Evolutionary conservation across 2,888 invertebrate species (phyloP), one percentile per base, ranked within the genome.

Genomic region (Caenorhabditis uteleia): DNA sequence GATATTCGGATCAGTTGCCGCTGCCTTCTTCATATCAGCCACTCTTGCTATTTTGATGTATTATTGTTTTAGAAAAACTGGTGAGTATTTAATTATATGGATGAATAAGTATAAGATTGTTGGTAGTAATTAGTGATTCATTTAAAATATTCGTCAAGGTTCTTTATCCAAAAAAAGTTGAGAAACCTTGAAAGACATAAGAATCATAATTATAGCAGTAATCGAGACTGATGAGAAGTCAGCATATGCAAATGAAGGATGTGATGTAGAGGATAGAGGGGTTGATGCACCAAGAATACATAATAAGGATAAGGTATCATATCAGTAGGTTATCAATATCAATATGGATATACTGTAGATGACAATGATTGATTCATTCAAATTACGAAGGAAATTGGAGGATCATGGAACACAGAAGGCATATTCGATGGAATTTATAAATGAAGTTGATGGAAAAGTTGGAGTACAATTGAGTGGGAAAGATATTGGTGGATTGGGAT

Each of bases 1-100:
- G 20, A 79, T 82, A 18, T 80, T 81, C 44, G 82, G 78, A 16
- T 77, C 76, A 5, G 78, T 80, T 21, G 66, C 71, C 12, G 82
- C 77, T 14, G 73, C 80, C 7, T 66, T 82, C 25, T 33, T 78
- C 23, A 69, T 82, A 25, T 75, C 74, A 20, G 67, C 69, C 7
- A 70, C 59, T 12, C 61, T 77, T 21, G 73, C 66, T 16, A 42
- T 75, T 10, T 56, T 74, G 3, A 44, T 82, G 7, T 78, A 72
- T 61, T 60, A 59, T 43, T 79, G 57, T 47, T 58, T 66, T 43
- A 34, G 65, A 42, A 57, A 49, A 43, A 42, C 40, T 23, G 36
- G 65, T 65, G 23, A 44, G 65, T 54, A 47, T 26, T 8, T 2
- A 20, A 12, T 10, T n/a, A n/a, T n/a, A n/a, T n/a, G n/a, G n/a